phyloP scores from a whole-genome alignment of 2,113 vertebrate genomes.

The Tupaia tana region DNA sequence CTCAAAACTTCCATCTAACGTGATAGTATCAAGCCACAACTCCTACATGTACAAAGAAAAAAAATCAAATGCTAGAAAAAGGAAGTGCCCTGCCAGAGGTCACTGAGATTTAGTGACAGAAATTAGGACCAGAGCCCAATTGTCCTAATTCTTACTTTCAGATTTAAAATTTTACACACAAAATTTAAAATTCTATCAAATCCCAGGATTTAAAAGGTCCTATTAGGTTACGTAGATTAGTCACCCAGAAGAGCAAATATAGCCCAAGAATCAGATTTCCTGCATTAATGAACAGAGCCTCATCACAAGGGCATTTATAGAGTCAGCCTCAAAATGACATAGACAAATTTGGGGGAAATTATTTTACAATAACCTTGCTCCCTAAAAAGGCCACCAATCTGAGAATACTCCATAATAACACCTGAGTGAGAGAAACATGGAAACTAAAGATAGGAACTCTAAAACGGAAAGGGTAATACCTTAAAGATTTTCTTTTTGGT shows the following conservation, averaged over 20 bases:
- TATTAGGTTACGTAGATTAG: neutral
- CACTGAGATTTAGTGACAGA: neutral
- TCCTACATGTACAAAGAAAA: neutral
- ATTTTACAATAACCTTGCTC: neutral
- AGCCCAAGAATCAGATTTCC: neutral
- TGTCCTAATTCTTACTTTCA: neutral
- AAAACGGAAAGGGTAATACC: neutral
- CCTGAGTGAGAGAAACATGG: neutral
- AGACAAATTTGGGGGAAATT: neutral
- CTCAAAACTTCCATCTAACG: neutral
- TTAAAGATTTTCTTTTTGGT: conserved; percentile 4
- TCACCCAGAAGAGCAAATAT: neutral
- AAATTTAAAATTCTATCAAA: conserved; percentile 10
- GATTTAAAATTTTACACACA: conserved; percentile 33
- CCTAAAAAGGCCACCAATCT: neutral
- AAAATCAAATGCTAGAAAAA: neutral
- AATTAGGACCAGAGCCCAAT: conserved; percentile 2
- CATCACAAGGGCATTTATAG: neutral
- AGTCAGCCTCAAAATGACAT: neutral
- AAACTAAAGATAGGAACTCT: neutral
- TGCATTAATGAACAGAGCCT: neutral
- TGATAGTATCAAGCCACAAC: neutral
- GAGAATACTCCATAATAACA: neutral
- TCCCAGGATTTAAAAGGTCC: neutral
- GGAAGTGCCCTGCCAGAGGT: neutral